A percentile compares a stretch with the other conserved stretches of the same genome.
These are phyloP conservation scores for Cerceris rybyensis DNA, from an alignment of 2,888 invertebrate genomes.

Conservation along the genomic window DNA sequence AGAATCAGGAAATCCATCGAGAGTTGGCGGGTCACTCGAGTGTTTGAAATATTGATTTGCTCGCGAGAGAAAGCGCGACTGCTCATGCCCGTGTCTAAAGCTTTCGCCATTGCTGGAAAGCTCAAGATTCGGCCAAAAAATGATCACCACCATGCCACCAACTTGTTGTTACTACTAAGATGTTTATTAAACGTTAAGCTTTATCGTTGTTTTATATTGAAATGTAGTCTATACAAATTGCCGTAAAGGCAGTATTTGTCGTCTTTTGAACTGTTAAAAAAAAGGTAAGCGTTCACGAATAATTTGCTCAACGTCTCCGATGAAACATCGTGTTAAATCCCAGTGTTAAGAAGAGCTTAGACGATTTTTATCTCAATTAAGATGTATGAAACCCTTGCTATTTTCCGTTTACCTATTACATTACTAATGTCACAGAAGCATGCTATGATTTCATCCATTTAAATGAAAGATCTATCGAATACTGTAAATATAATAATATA, in stretches of 20 bases:
- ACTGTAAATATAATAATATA: not conserved
- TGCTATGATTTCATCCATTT: too few relatives aligned
- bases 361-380: too few relatives aligned
- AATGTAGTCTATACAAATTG: conserved; percentile 77
- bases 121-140: conserved; percentile 61
- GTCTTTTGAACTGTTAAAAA: conserved; percentile 64
- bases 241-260: conserved; percentile 74
- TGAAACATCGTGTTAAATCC: too few relatives aligned
- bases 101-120: conserved; percentile 50
- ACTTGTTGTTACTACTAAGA: conserved; percentile 73
- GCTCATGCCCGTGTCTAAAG: conserved; percentile 63
- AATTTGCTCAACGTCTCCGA: not conserved
- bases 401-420: too few relatives aligned
- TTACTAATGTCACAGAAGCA: too few relatives aligned
- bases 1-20: not conserved
- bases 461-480: too few relatives aligned
- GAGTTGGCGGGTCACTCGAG: conserved; percentile 14
- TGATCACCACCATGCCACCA: conserved; percentile 73
- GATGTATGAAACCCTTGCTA: too few relatives aligned
- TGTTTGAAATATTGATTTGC: conserved; percentile 69
- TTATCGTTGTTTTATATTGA: conserved; percentile 73
- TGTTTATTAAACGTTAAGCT: conserved; percentile 75
- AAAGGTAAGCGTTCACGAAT: conserved; percentile 66
- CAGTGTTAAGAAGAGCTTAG: too few relatives aligned
- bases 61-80: conserved; percentile 39